Conservation (phyloP, 2,797 vertebrate genomes). For the Lepus townsendii region DNA sequence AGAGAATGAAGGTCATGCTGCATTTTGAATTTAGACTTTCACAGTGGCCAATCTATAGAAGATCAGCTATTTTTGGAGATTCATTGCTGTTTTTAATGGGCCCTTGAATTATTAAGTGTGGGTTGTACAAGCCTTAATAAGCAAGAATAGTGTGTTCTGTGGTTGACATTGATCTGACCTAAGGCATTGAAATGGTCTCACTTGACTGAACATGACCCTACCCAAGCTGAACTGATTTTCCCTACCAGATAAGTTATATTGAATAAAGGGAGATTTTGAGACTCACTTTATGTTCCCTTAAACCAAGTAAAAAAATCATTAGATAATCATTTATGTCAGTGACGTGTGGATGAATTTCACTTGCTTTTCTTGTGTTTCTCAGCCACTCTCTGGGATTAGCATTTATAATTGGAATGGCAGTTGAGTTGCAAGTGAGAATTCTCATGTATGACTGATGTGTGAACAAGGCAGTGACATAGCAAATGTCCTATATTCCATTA, state of each 20-base stretch:
- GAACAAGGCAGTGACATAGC: rapidly evolving
- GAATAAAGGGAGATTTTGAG: background rate
- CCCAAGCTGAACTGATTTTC: background rate
- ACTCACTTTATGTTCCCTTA: background rate
- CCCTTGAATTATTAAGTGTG: conserved; percentile 30
- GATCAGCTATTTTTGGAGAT: background rate
- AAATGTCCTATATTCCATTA: background rate
- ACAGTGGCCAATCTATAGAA: background rate
- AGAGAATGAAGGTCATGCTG: background rate
- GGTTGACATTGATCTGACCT: conserved; percentile 2
- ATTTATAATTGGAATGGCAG: background rate
- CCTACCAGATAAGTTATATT: background rate
- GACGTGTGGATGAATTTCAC: background rate
- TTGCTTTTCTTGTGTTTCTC: conserved; percentile 9
- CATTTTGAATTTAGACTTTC: conserved; percentile 27
- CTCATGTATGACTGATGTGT: background rate
- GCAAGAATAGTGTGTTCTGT: background rate
- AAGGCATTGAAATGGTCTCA: background rate
- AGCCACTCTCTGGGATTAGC: background rate
- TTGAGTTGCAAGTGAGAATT: background rate
- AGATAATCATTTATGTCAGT: background rate
- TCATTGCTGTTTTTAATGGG: background rate
- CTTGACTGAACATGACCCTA: background rate
- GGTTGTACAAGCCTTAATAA: background rate
- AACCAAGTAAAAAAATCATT: conserved; percentile 35